These are phyloP conservation scores for Schizopygopsis malacanthus DNA, from an alignment of 2,797 vertebrate species.

Conservation along the genomic window DNA sequence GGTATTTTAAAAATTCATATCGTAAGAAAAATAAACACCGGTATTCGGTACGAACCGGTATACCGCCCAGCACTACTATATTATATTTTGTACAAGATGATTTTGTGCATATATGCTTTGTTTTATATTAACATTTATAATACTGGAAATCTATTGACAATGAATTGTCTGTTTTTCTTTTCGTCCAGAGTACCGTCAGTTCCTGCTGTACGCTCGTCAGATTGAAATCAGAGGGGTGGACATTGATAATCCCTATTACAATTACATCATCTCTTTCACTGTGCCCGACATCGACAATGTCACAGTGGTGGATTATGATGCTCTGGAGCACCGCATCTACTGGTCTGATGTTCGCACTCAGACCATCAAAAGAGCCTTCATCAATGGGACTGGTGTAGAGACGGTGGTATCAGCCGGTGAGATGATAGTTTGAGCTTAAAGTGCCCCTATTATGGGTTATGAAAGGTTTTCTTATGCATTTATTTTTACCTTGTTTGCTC, in stretches of 20 bases:
- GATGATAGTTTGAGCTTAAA: slow-evolving; percentile 33
- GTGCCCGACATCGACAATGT: slow-evolving; percentile 97
- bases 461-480: no score
- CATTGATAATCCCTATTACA: slow-evolving; percentile 96
- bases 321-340: slow-evolving; percentile 93
- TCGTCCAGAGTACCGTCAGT: slow-evolving; percentile 88
- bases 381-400: slow-evolving; percentile 96
- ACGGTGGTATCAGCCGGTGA: slow-evolving; percentile 94
- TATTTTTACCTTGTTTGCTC: no score
- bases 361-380: slow-evolving; percentile 95
- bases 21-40: no score
- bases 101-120: background rate
- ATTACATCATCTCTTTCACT: slow-evolving; percentile 98
- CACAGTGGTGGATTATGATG: slow-evolving; percentile 94
- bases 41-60: no score
- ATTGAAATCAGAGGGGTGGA: slow-evolving; percentile 97
- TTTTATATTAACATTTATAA: background rate
- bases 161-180: background rate
- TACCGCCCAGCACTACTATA: no score
- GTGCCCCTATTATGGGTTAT: no score
- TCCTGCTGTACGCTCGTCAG: slow-evolving; percentile 95
- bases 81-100: background rate
- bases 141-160: background rate
- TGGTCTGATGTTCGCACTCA: slow-evolving; percentile 97
- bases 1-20: no score